Evolutionary conservation across 2,888 invertebrate species (phyloP), one percentile per base, ranked within the genome.

Genomic region (Brachypterus glaber): DNA sequence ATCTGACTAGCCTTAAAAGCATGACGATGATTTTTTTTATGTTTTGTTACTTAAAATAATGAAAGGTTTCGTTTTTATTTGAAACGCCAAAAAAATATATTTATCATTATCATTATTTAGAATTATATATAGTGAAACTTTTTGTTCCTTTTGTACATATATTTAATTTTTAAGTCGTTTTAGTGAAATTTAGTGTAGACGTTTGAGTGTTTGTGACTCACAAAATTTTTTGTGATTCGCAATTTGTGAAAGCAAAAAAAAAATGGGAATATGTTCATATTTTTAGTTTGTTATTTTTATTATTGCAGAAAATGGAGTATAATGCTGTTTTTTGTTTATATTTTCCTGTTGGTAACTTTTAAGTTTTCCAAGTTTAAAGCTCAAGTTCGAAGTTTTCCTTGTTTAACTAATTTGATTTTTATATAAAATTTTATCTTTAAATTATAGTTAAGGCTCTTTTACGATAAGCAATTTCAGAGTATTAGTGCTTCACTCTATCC

Each of bases 71-170:
- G 46, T 58, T 63, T 58, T 59, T 57, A 59, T 56, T 60, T 55
- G 61, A 65, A 63, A 64, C 64, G 61, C 64, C 64, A 65, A 65
- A 64, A 63, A 63, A 57, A 53, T 52, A 62, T 61, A 59, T 63
- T 63, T 64, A 64, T 65, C 58, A 54, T 50, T 45, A 56, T 53
- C 47, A 40, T 17, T 47, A 43, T 49, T 54, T 58, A 61, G 58
- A 54, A 50, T n/a, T n/a, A n/a, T n/a, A 52, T 55, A 49, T 61
- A 58, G 58, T 58, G 63, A 61, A 63, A 62, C 53, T 51, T 63
- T 65, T 64, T 64, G 62, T 64, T 65, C 64, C 64, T 63, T 64
- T 61, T 63, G 64, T 62, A 61, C 64, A 63, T 54, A 62, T 62
- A 61, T 48, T 48, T 48, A 53, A 34, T 34, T 25, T 34, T 25